Evolutionary conservation across 1,140 invertebrate species (phyloP), one percentile per base, ranked within the genome.

Genomic region (Drosophila kurseongensis): DNA sequence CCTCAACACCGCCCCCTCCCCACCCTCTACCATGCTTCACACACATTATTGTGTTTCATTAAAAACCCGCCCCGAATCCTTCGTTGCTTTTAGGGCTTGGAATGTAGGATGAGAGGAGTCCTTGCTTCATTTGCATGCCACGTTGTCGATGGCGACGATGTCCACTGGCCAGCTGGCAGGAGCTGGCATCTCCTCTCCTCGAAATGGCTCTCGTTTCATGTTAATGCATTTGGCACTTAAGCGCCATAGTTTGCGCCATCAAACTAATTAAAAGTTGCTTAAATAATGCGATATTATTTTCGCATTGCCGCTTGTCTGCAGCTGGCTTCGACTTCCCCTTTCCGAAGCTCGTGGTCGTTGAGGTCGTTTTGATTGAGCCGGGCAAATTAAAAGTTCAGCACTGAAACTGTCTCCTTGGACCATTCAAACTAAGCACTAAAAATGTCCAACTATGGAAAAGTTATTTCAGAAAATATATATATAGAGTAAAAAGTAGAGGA

Each of bases 251-350:
- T 82, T 83, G 71, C 80, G 81, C 80, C 78, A 84, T 84, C 78
- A 80, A 79, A 83, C 80, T 83, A 83, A 83, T 84, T 83, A 66
- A 80, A 84, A 80, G 71, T 66, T 73, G 71, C 82, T 83, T 84
- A 84, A 82, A 83, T 79, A 84, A 79, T 83, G 75, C 40, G 71
- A 66, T 66, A 71, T 84, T 83, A 79, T 79, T 68, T 60, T 45
- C 38, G 47, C 65, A 68, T 68, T 65, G 65, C 47, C 60, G 58
- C 59, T 35, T 38, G 45, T 36, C 65, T 62, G 57, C 62, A 62
- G 58, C 58, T 66, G 42, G 18, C 29, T 32, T 7, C 29, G 6
- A 32, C 55, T 35, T 63, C 55, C 40, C 36, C 61, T 44, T 59
- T 38, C 54, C 35, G 59, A 12, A 32, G 56, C 41, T 47, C 41